Conservation (phyloP, 2,113 vertebrate species). For the Pleuronectes platessa region DNA sequence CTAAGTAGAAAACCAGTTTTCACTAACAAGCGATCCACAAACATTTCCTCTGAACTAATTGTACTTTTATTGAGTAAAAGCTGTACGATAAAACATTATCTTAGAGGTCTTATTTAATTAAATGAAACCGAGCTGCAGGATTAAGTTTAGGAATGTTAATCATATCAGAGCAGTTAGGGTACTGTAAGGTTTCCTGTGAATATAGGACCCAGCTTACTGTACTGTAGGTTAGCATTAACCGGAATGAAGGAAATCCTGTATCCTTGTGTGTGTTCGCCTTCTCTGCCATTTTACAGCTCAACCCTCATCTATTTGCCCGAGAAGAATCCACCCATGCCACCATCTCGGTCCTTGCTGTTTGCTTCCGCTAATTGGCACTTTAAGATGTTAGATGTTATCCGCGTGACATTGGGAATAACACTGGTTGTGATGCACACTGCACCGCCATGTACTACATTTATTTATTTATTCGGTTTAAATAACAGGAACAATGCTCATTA, state of each 20-base stretch:
- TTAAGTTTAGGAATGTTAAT: conserved; percentile 24
- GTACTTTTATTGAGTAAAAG: conserved; percentile 22
- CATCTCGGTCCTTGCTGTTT: conserved; percentile 62
- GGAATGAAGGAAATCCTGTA: conserved; percentile 40
- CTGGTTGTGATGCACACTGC: conserved; percentile 6
- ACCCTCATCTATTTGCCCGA: conserved; percentile 12
- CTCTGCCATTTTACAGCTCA: conserved; percentile 15
- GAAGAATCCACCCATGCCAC: conserved; percentile 35
- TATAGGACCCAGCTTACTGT: conserved; percentile 23
- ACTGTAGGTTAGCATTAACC: conserved; percentile 45
- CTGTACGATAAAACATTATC: conserved; percentile 6
- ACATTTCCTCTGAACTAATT: conserved; percentile 10
- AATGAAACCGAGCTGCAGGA: conserved; percentile 5
- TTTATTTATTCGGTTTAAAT: neutral
- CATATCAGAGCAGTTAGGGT: conserved; percentile 33
- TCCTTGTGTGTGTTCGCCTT: conserved; percentile 18
- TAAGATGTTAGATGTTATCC: conserved; percentile 66
- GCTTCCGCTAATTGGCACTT: conserved; percentile 78
- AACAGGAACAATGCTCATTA: too few species aligned
- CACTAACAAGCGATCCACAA: conserved; percentile 15
- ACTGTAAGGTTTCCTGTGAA: conserved; percentile 17
- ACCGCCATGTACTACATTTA: conserved; percentile 27
- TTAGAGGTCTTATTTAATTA: neutral
- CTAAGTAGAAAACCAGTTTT: conserved; percentile 32
- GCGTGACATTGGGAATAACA: conserved; percentile 16